These are phyloP conservation scores for Cyanoliseus patagonus DNA, from an alignment of 2,113 vertebrate genomes.

Conservation along the genomic window DNA sequence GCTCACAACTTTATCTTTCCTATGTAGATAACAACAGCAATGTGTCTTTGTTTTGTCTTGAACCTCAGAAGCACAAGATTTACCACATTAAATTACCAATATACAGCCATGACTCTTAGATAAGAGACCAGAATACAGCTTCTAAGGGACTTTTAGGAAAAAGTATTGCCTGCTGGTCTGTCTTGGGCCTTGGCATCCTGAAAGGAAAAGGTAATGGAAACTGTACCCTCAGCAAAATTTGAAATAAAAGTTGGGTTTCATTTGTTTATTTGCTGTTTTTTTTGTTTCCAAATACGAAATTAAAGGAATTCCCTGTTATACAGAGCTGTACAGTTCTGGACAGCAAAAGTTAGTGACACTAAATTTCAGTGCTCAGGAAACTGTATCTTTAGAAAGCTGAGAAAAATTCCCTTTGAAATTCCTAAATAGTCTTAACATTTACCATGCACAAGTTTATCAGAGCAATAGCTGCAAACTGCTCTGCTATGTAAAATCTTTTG, in stretches of 20 bases:
- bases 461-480: not conserved
- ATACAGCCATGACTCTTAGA: not conserved
- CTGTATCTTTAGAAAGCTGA: not conserved
- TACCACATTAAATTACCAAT: not conserved
- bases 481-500: not conserved
- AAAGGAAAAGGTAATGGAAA: not conserved
- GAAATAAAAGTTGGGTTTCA: not conserved
- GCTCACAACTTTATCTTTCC: not conserved
- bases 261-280: not conserved
- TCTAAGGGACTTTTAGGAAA: not conserved
- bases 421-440: not conserved
- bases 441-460: not conserved
- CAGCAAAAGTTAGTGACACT: not conserved
- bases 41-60: no score
- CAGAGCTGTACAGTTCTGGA: not conserved
- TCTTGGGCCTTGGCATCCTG: not conserved
- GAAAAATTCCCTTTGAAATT: not conserved
- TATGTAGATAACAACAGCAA: not conserved
- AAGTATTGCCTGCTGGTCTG: not conserved
- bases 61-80: rapidly evolving
- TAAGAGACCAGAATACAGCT: not conserved
- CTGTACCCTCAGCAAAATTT: not conserved
- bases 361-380: not conserved
- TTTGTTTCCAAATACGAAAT: not conserved
- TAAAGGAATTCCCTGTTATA: not conserved